Evolutionary conservation across 2,888 invertebrate genomes (phyloP).

Genomic region (Candidula unifasciata): DNA sequence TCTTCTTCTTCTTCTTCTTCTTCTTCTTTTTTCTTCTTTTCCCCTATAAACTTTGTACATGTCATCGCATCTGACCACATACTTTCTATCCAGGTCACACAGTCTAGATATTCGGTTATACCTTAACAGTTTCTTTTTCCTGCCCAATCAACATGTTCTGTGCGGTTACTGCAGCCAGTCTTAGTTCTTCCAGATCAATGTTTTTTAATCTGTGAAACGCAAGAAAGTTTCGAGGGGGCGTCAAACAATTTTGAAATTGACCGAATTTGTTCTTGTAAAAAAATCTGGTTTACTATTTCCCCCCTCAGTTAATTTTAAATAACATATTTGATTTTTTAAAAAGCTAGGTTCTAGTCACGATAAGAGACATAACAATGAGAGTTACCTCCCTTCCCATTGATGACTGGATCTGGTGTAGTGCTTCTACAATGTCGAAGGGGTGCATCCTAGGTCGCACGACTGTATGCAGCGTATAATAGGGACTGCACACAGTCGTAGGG

Average conservation of each 20-base stretch:
- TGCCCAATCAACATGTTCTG: constrained; percentile 22
- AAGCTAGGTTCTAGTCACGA: no score
- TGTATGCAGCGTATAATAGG: no score
- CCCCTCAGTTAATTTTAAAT: constrained; percentile 53
- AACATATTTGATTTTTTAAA: constrained; percentile 50
- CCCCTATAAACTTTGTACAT: neutral
- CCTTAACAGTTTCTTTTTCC: neutral
- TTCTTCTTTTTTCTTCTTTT: neutral
- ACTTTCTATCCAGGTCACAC: neutral
- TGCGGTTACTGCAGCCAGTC: neutral
- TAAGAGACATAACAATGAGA: no score
- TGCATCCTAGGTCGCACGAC: no score
- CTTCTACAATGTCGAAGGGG: no score
- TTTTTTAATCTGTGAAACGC: constrained; percentile 31
- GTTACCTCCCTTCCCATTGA: no score
- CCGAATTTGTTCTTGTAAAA: no score
- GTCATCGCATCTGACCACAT: neutral
- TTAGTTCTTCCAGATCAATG: neutral
- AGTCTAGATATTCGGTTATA: neutral
- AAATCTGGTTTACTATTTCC: constrained; percentile 40
- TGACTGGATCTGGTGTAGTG: no score
- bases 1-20: no score
- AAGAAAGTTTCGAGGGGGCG: no score
- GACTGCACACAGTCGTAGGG: no score
- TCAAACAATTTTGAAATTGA: no score